phyloP scores from a whole-genome alignment of 2,888 invertebrate genomes.

The Drosophila flavopinicola region DNA sequence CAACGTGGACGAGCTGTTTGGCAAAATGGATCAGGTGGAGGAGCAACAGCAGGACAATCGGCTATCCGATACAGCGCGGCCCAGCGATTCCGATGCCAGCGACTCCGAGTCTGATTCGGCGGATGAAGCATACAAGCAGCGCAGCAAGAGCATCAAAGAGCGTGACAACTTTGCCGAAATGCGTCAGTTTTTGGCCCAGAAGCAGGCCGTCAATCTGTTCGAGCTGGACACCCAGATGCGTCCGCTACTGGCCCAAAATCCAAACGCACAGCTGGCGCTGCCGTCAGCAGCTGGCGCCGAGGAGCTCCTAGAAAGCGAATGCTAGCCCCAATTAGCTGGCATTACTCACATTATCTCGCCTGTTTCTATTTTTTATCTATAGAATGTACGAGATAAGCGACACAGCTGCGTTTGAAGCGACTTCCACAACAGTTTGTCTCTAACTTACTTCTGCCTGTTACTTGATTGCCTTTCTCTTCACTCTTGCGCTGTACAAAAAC shows the following conservation, averaged over 20 bases:
- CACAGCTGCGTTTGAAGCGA: constrained; percentile 27
- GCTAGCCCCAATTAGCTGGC: constrained; percentile 38
- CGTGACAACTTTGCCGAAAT: constrained; percentile 83
- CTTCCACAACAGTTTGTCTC: constrained; percentile 18
- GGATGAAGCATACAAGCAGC: constrained; percentile 70
- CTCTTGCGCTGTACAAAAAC: constrained; percentile 24
- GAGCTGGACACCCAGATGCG: constrained; percentile 71
- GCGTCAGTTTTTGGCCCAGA: constrained; percentile 83
- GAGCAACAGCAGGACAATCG: constrained; percentile 59
- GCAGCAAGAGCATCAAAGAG: constrained; percentile 76
- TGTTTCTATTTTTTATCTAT: constrained; percentile 41
- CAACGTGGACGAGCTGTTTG: constrained; percentile 82
- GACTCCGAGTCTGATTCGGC: constrained; percentile 68
- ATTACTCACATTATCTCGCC: constrained; percentile 43
- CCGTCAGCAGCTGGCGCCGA: constrained; percentile 67
- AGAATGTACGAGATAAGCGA: constrained; percentile 51
- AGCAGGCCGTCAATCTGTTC: constrained; percentile 83
- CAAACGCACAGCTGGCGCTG: constrained; percentile 48
- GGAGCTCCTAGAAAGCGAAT: constrained; percentile 80
- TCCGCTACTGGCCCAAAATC: constrained; percentile 80
- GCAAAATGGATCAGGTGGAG: constrained; percentile 40
- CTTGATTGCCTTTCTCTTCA: constrained; percentile 9
- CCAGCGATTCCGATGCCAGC: constrained; percentile 36
- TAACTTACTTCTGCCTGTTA: constrained; percentile 20
- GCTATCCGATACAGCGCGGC: constrained; percentile 20